Base-by-base conservation (phyloP, 1,140 invertebrate species). In the Wasmannia auropunctata region DNA sequence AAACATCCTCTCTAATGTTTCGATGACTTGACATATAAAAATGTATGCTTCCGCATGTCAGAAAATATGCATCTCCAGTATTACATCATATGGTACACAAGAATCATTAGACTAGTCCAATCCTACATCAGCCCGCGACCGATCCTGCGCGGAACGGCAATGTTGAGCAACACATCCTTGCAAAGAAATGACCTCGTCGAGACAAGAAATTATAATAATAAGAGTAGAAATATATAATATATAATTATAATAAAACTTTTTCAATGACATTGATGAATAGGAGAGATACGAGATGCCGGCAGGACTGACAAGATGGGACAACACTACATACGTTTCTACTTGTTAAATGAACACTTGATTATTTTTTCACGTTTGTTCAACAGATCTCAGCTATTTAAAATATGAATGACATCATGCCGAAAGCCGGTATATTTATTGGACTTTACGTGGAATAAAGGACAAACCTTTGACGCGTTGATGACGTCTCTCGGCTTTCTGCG, bases 401-500 rank as follows among this genome's bases (percentile, higher is more conserved):
- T 2, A 31, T 43, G 31, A 74, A 34, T 19, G 31, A 76, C n/a
- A 25, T 28, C 6, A 2, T 22, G 2, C 31, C 4, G 25, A n/a
- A 40, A 49, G 28, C 16, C 28, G 31, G 11, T 34, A 37, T 5
- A 10, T 31, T 37, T 40, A 43, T 34, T n/a, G 7, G 22, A 31
- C 6, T 31, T 22, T 60, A 14, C 2, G n/a, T 25, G 7, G 2
- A 40, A 65, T 8, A 43, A 37, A 34, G 31, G 62, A 91, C 91
- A 81, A 92, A 93, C 92, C 91, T 93, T 86, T 91, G 86, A 76
- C 58, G 6, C 84, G 87, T 51, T 86, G 87, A 19, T 56, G 89
- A 85, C 58, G 76, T 62, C 79, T 85, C 49, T 90, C 86, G 40
- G 65, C 54, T 81, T 74, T 81, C 65, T 90, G 85, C 34, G 90